phyloP scores from a whole-genome alignment of 2,113 vertebrate genomes.

The Empidonax traillii region DNA sequence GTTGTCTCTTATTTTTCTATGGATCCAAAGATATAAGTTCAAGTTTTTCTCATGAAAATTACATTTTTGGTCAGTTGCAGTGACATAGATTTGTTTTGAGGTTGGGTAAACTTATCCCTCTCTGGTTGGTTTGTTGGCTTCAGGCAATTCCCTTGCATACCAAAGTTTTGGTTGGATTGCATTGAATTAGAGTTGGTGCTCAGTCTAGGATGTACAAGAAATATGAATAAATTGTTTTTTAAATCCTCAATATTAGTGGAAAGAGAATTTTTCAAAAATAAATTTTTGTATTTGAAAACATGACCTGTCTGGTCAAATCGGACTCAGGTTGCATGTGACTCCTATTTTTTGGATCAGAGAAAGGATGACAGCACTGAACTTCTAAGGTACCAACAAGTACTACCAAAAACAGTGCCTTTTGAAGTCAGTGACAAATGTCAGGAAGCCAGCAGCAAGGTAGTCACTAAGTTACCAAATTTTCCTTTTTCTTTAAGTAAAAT shows the following conservation, averaged over 20 bases:
- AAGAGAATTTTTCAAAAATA: background rate
- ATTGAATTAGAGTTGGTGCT: background rate
- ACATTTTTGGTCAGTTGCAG: background rate
- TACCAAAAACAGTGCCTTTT: background rate
- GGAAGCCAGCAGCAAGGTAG: background rate
- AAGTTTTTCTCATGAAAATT: background rate
- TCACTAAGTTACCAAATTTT: background rate
- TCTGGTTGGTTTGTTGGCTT: background rate
- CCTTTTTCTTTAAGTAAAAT: background rate
- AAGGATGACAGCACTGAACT: background rate
- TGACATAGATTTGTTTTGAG: background rate
- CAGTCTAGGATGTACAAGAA: background rate
- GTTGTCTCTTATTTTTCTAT: background rate
- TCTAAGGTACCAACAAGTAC: background rate
- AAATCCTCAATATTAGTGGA: background rate
- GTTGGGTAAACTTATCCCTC: background rate
- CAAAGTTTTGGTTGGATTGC: background rate
- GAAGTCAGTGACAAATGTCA: background rate
- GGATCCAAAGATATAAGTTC: background rate
- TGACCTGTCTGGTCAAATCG: background rate
- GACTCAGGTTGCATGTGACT: background rate
- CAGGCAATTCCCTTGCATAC: rapidly evolving
- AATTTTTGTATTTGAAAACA: background rate
- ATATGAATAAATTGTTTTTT: background rate
- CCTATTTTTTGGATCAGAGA: background rate